Evolutionary conservation across 2,888 invertebrate genomes (phyloP).

Genomic region (Eupithecia inturbata): DNA sequence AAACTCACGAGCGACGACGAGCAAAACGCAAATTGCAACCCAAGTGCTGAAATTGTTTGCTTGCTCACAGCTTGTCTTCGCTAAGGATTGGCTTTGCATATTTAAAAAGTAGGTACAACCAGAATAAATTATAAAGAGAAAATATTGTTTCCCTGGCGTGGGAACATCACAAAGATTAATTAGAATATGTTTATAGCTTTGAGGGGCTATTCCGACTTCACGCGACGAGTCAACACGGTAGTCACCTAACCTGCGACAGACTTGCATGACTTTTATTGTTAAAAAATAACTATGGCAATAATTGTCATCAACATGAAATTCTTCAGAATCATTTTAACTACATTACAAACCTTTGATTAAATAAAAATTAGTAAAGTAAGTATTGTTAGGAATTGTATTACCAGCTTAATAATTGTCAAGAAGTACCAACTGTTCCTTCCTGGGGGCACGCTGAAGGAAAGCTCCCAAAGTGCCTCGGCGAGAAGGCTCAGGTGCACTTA

Average conservation of each 20-base stretch:
- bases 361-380: not conserved
- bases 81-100: conserved; percentile 30
- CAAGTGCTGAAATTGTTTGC: conserved; percentile 34
- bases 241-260: not conserved
- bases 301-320: not conserved
- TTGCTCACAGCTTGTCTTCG: conserved; percentile 29
- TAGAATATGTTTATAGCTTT: not conserved
- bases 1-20: conserved; percentile 37
- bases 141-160: not conserved
- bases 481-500: conserved; percentile 9
- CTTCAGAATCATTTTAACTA: not conserved
- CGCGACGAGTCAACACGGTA: not conserved
- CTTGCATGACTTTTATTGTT: not conserved
- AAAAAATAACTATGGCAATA: not conserved
- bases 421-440: not conserved
- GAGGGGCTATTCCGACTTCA: not conserved
- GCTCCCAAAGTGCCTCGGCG: not conserved
- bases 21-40: conserved; percentile 35
- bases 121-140: not conserved
- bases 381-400: not conserved
- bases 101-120: conserved; percentile 20
- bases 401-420: not conserved
- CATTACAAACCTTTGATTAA: not conserved
- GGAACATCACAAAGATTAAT: too few species aligned
- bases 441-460: not conserved